Conservation (phyloP, 2,797 vertebrate species). For the Sorex maritimensis region DNA sequence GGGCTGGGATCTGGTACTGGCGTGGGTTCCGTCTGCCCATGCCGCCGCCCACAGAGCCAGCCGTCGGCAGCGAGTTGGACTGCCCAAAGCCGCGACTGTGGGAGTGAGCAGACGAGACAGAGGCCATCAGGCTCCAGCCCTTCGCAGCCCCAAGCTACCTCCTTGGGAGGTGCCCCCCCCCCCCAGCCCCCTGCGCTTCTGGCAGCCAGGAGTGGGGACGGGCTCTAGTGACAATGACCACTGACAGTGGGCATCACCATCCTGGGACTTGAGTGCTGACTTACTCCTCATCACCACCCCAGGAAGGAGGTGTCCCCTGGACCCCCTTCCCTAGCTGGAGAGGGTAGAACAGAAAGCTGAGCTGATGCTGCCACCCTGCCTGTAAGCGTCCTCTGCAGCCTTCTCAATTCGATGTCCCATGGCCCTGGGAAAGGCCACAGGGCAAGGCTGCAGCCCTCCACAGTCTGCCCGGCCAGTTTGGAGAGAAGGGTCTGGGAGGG, state of each 20-base stretch:
- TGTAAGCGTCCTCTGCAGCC: no score
- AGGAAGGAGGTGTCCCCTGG: neutral
- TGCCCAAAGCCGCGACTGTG: conserved; percentile 96
- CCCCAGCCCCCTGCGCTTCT: neutral
- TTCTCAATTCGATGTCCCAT: no score
- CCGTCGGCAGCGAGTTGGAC: conserved; percentile 97
- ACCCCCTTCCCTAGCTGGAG: neutral
- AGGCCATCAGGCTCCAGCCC: rapidly evolving
- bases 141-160: neutral
- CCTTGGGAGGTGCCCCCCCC: no score
- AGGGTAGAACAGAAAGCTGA: neutral
- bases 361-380: no score
- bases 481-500: neutral
- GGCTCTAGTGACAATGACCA: neutral
- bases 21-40: conserved; percentile 96
- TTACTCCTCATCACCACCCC: rapidly evolving
- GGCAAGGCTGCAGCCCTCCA: neutral
- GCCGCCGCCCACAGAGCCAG: conserved; percentile 95
- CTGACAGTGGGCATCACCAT: neutral
- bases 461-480: neutral
- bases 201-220: neutral
- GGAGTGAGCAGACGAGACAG: neutral
- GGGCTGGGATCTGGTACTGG: conserved; percentile 97
- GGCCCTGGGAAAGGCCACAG: no score
- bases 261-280: neutral